These are phyloP conservation scores for Lumbricus terrestris DNA, from an alignment of 2,888 invertebrate species.

Conservation along the genomic window DNA sequence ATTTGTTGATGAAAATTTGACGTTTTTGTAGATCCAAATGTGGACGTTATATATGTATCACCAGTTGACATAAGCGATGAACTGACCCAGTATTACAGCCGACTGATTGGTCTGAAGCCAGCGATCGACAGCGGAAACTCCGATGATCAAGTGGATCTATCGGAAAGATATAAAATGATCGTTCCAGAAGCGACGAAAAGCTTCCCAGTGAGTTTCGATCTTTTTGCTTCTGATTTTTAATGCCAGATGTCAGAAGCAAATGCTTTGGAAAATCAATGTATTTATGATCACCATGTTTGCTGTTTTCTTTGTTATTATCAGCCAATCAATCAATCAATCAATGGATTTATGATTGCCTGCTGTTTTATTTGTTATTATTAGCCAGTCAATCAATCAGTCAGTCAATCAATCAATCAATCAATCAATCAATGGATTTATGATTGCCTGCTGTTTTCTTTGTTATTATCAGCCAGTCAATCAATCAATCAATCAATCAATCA, in stretches of 20 bases:
- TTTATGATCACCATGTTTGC: too few relatives aligned
- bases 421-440: too few relatives aligned
- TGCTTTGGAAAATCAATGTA: neutral
- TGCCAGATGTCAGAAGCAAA: neutral
- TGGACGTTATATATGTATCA: constrained; percentile 58
- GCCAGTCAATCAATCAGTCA: too few relatives aligned
- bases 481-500: too few relatives aligned
- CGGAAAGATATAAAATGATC: constrained; percentile 55
- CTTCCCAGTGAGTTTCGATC: constrained; percentile 54
- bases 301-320: too few relatives aligned
- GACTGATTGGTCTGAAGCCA: constrained; percentile 54
- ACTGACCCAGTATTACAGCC: constrained; percentile 57
- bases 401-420: too few relatives aligned
- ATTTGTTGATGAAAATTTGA: neutral
- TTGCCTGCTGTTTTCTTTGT: too few relatives aligned
- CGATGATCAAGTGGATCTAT: constrained; percentile 51
- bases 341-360: too few relatives aligned
- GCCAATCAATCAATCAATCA: too few relatives aligned
- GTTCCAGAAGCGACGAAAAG: constrained; percentile 58
- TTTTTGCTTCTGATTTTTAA: neutral
- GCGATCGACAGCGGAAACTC: constrained; percentile 55
- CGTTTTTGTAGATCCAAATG: constrained; percentile 55
- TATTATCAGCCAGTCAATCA: too few relatives aligned
- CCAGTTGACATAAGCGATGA: constrained; percentile 58
- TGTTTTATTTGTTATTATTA: too few relatives aligned